These are phyloP conservation scores for Chrysocyon brachyurus DNA, from an alignment of 2,797 vertebrate genomes.

Conservation along the genomic window DNA sequence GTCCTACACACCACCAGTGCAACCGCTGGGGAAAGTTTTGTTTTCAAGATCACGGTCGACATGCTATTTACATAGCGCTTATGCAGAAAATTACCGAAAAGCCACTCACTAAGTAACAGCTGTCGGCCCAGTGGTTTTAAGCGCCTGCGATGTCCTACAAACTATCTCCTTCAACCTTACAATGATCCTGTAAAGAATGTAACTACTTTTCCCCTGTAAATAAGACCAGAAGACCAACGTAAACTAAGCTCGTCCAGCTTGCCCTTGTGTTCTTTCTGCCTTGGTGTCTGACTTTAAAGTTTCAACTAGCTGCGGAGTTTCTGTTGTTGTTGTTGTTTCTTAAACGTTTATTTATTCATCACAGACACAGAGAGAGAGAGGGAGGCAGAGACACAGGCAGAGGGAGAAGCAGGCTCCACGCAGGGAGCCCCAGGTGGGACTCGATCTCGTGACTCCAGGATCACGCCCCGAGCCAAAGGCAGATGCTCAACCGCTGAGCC, in stretches of 20 bases:
- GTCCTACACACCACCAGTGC: neutral
- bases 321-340: no score
- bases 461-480: no score
- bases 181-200: neutral
- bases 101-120: conserved; percentile 13
- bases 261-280: neutral
- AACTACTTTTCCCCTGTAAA: neutral
- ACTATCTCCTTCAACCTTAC: conserved; percentile 30
- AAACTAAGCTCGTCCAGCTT: conserved; percentile 5
- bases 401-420: no score
- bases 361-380: no score
- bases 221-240: neutral
- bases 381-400: no score
- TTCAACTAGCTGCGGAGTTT: neutral
- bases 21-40: neutral
- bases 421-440: no score
- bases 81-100: conserved; percentile 46
- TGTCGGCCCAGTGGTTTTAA: neutral
- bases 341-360: no score
- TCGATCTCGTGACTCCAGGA: no score
- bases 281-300: neutral
- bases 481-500: no score
- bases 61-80: neutral
- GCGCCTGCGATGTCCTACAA: neutral
- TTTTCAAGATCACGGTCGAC: neutral